Conservation (phyloP, 2,797 vertebrate genomes). For the Helarctos malayanus region DNA sequence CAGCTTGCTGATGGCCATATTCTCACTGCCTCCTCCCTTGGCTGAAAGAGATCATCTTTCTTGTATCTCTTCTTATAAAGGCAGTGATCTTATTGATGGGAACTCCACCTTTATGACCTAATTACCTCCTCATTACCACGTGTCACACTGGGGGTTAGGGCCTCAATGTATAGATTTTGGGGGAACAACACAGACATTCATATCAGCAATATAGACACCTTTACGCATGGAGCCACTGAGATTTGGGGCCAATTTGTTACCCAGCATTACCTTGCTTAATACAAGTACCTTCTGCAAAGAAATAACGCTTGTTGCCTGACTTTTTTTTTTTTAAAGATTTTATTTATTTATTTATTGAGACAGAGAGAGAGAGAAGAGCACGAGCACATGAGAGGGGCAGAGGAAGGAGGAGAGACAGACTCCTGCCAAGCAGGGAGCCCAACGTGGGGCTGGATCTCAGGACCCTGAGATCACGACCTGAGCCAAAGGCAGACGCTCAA, state of each 20-base stretch:
- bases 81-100: not conserved
- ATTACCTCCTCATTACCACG: not conserved
- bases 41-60: not conserved
- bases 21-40: not conserved
- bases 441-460: not conserved
- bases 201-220: not conserved
- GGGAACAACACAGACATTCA: not conserved
- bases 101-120: not conserved
- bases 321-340: not conserved
- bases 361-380: not conserved
- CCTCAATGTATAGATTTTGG: not conserved
- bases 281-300: constrained; percentile 15
- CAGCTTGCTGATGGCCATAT: not conserved
- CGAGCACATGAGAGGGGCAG: not conserved
- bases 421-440: not conserved
- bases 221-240: not conserved
- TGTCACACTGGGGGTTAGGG: not conserved
- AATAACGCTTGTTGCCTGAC: not conserved
- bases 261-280: not conserved
- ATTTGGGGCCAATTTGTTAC: not conserved
- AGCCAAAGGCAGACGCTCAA: not conserved
- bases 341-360: not conserved
- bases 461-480: not conserved
- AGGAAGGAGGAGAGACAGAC: not conserved
- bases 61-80: not conserved